Evolutionary conservation across 2,797 vertebrate genomes (phyloP).

Genomic region (Diceros bicornis): DNA sequence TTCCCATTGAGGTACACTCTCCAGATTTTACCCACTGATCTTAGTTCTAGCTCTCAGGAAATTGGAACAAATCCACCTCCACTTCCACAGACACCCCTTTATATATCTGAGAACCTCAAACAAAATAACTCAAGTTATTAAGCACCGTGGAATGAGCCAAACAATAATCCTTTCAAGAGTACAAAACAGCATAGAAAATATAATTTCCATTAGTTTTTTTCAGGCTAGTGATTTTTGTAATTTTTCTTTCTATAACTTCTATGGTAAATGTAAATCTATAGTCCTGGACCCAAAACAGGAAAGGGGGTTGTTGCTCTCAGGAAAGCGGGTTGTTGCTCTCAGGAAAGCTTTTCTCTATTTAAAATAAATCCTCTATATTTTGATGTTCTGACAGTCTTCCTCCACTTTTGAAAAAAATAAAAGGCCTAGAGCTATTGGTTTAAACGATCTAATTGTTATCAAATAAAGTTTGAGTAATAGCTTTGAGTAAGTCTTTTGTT

Average conservation of each 20-base stretch:
- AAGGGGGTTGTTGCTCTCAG: not conserved
- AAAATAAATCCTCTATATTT: constrained; percentile 58
- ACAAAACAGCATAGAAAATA: constrained; percentile 23
- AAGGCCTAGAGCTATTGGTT: not conserved
- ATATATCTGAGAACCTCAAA: not conserved
- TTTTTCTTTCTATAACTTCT: constrained; percentile 46
- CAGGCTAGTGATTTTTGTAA: not conserved
- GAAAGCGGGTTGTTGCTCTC: not conserved
- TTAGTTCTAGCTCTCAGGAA: constrained; percentile 23
- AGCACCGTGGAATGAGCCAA: not conserved
- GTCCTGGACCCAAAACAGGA: constrained; percentile 43
- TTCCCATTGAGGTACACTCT: not conserved
- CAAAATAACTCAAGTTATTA: not conserved
- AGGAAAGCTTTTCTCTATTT: constrained; percentile 38
- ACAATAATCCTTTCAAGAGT: not conserved
- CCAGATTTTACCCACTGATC: not conserved
- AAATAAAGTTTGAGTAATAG: constrained; percentile 48
- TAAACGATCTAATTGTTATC: constrained; percentile 33
- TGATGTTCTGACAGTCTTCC: constrained; percentile 20
- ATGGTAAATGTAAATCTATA: constrained; percentile 24
- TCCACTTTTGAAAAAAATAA: constrained; percentile 41
- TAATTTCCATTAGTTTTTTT: not conserved
- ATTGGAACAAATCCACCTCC: not conserved
- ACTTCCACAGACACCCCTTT: not conserved
- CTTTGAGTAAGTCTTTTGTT: constrained; percentile 52